Evolutionary conservation across 2,888 invertebrate genomes (phyloP).

Genomic region (Meliscaeva auricollis): DNA sequence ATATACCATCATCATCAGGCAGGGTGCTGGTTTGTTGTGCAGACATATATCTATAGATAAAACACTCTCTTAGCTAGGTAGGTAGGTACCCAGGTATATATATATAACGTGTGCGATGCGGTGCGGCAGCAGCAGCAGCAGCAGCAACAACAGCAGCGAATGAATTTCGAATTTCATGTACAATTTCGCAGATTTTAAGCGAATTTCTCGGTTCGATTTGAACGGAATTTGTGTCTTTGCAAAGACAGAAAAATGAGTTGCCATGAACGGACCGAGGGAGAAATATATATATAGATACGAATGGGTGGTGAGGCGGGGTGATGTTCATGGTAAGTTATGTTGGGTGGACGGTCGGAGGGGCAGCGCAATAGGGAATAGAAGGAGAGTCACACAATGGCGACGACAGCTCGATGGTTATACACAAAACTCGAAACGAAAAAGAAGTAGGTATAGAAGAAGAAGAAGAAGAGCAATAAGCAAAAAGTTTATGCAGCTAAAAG

Average conservation of each 20-base stretch:
- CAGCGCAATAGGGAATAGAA: conserved; percentile 39
- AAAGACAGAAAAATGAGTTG: conserved; percentile 36
- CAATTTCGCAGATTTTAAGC: conserved; percentile 71
- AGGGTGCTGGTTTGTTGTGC: conserved; percentile 46
- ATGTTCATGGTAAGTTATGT: background rate
- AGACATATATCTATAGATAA: conserved; percentile 44
- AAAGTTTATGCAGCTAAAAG: conserved; percentile 31
- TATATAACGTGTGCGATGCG: conserved; percentile 47
- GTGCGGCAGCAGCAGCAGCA: conserved; percentile 1
- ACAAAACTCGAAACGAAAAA: conserved; percentile 61
- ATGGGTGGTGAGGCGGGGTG: background rate
- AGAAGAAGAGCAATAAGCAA: conserved; percentile 65
- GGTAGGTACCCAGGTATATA: conserved; percentile 36
- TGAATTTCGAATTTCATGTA: conserved; percentile 70
- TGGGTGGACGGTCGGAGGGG: conserved; percentile 24
- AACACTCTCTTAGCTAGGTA: conserved; percentile 15
- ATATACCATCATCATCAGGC: background rate
- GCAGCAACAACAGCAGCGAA: too few relatives aligned
- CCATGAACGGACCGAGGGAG: background rate
- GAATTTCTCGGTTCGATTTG: conserved; percentile 73
- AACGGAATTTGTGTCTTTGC: conserved; percentile 60
- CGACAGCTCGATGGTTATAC: conserved; percentile 61
- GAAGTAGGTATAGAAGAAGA: conserved; percentile 26
- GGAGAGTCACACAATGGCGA: conserved; percentile 55
- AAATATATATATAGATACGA: background rate